Conservation (phyloP, 2,797 vertebrate genomes). For the Anguilla pacifica region DNA sequence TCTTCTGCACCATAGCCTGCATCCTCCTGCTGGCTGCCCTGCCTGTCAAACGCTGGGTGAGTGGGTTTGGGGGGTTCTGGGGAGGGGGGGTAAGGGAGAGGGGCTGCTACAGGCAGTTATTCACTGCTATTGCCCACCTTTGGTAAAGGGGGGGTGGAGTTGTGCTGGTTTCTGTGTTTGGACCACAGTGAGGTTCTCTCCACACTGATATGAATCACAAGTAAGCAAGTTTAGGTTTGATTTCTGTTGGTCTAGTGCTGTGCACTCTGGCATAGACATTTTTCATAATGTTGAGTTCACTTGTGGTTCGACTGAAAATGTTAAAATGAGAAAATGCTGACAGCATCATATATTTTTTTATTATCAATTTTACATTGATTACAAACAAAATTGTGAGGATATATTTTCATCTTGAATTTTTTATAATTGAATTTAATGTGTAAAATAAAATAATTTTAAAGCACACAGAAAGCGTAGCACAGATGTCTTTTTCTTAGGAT, state of each 20-base stretch:
- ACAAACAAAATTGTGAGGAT: neutral
- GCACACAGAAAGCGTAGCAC: neutral
- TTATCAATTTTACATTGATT: neutral
- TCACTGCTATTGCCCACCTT: neutral
- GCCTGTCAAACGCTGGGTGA: slow-evolving; percentile 52
- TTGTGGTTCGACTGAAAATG: neutral
- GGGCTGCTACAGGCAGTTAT: neutral
- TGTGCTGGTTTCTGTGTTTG: neutral
- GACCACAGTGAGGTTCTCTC: neutral
- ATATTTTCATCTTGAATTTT: neutral
- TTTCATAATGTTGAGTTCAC: neutral
- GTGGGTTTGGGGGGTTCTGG: slow-evolving; percentile 26
- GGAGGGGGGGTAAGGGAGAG: neutral
- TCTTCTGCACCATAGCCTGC: slow-evolving; percentile 44
- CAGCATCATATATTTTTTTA: neutral
- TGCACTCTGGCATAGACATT: neutral
- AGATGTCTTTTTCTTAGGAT: neutral
- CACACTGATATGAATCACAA: neutral
- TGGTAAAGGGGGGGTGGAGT: neutral
- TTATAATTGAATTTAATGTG: neutral
- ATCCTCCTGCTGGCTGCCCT: slow-evolving; percentile 43
- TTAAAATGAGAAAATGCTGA: neutral
- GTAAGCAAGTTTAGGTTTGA: neutral
- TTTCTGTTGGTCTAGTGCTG: neutral
- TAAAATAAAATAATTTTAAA: neutral